A percentile compares a stretch with the other conserved stretches of the same genome.
Conservation (phyloP, 2,888 invertebrate genomes). For the Cryptocephalus primarius region DNA sequence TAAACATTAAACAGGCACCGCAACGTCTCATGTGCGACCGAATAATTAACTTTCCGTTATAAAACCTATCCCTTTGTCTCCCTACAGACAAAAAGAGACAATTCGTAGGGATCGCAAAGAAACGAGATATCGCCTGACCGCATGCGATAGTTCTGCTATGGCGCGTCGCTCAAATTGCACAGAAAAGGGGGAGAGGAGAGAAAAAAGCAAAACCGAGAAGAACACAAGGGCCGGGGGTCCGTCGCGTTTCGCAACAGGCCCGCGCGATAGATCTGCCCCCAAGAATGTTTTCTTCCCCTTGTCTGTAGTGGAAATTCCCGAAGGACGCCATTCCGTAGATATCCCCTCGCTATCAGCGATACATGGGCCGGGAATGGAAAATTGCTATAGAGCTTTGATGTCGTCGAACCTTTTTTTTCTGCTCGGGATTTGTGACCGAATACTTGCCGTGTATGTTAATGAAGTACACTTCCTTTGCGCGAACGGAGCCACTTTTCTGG, state of each 20-base stretch:
- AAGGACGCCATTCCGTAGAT: slow-evolving; percentile 17
- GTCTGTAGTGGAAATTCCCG: slow-evolving; percentile 12
- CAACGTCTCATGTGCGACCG: too few relatives aligned
- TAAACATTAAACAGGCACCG: too few relatives aligned
- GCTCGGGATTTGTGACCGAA: too few relatives aligned
- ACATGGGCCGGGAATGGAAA: not conserved
- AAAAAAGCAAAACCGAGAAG: too few relatives aligned
- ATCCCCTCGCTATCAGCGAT: slow-evolving; percentile 6
- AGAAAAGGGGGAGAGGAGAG: too few relatives aligned
- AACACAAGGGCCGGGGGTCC: not conserved
- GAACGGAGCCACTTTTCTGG: too few relatives aligned
- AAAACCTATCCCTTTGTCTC: too few relatives aligned
- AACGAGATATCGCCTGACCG: slow-evolving; percentile 4
- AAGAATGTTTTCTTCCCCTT: slow-evolving; percentile 3
- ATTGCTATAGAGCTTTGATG: not conserved
- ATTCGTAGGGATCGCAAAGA: not conserved
- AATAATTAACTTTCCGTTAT: too few relatives aligned
- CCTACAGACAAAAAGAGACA: too few relatives aligned
- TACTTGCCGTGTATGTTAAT: too few relatives aligned
- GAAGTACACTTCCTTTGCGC: too few relatives aligned
- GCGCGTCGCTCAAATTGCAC: slow-evolving; percentile 3
- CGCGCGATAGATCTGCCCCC: slow-evolving; percentile 3
- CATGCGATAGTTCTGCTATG: not conserved
- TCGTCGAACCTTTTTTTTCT: not conserved
- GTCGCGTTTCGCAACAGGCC: slow-evolving; percentile 5